Conservation (phyloP, 2,888 invertebrate genomes). For the Dexiosoma caninum region DNA sequence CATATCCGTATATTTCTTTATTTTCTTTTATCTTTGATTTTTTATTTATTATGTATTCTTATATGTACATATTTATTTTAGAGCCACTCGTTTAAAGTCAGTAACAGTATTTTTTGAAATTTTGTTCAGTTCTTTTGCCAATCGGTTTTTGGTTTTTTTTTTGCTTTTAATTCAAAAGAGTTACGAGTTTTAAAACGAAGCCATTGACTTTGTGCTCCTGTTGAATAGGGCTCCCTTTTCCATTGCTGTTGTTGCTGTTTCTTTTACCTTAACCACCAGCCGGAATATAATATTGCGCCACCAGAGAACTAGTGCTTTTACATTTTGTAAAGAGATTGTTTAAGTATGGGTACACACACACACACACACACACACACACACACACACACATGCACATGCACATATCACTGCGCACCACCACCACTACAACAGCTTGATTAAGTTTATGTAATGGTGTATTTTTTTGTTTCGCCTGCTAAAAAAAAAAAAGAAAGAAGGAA, state of each 20-base stretch:
- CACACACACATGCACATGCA: conserved; percentile 56
- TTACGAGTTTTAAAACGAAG: conserved; percentile 52
- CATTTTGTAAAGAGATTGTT: no score
- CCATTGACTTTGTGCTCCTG: conserved; percentile 65
- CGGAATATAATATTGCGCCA: conserved; percentile 23
- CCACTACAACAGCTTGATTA: conserved; percentile 2
- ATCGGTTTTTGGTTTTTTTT: no score
- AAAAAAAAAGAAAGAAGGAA: conserved; percentile 38
- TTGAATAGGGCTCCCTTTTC: conserved; percentile 64
- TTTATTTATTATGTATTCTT: conserved; percentile 25
- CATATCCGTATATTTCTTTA: neutral
- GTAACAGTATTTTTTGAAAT: conserved; percentile 63
- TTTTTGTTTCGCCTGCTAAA: conserved; percentile 2
- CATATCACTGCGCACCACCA: conserved; percentile 29
- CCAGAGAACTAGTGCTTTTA: conserved; percentile 7
- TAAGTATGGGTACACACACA: no score
- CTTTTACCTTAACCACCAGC: neutral
- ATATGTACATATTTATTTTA: conserved; percentile 17
- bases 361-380: no score
- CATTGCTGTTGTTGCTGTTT: no score
- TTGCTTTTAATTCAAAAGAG: conserved; percentile 40
- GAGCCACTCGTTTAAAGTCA: conserved; percentile 17
- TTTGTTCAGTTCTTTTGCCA: conserved; percentile 66
- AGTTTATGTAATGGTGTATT: conserved; percentile 41
- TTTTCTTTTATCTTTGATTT: conserved; percentile 34